These are phyloP conservation scores for Channallabes apus DNA, from an alignment of 2,797 vertebrate genomes.

Conservation along the genomic window DNA sequence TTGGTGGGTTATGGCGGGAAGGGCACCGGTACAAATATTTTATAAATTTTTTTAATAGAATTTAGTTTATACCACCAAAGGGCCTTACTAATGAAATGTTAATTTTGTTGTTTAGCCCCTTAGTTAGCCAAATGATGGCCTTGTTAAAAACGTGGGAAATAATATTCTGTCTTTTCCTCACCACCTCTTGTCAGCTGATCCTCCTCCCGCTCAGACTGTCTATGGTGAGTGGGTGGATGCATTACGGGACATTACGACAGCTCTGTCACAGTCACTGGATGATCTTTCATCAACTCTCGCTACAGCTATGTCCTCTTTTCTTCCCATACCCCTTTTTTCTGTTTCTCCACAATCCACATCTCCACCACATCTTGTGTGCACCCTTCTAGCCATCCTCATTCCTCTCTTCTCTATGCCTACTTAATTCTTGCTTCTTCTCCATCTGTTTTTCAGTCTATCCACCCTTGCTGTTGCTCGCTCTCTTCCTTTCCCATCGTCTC, in stretches of 20 bases:
- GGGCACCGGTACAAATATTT: too few species aligned
- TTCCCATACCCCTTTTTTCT: constrained; percentile 7
- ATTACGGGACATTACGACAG: constrained; percentile 45
- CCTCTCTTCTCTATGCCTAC: constrained; percentile 20
- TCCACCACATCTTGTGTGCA: neutral
- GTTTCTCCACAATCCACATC: neutral
- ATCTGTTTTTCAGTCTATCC: constrained; percentile 11
- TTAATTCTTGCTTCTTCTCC: constrained; percentile 5
- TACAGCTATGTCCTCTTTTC: constrained; percentile 6
- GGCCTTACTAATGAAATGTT: constrained; percentile 6
- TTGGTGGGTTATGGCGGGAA: too few species aligned
- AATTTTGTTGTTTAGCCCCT: neutral
- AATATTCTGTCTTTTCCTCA: neutral
- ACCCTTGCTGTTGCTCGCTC: constrained; percentile 7
- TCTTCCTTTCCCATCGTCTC: neutral
- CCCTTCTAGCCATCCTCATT: constrained; percentile 1
- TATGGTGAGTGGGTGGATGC: constrained; percentile 33
- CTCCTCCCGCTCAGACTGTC: constrained; percentile 30
- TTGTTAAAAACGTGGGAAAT: neutral
- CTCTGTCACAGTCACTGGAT: constrained; percentile 51
- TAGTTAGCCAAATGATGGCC: neutral
- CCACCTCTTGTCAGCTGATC: constrained; percentile 15
- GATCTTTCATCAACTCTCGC: constrained; percentile 18
- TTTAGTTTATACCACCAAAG: constrained; percentile 29
- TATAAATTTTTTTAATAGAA: too few species aligned